Evolutionary conservation across 2,113 vertebrate species (phyloP).

Genomic region (Hassar affinis): DNA sequence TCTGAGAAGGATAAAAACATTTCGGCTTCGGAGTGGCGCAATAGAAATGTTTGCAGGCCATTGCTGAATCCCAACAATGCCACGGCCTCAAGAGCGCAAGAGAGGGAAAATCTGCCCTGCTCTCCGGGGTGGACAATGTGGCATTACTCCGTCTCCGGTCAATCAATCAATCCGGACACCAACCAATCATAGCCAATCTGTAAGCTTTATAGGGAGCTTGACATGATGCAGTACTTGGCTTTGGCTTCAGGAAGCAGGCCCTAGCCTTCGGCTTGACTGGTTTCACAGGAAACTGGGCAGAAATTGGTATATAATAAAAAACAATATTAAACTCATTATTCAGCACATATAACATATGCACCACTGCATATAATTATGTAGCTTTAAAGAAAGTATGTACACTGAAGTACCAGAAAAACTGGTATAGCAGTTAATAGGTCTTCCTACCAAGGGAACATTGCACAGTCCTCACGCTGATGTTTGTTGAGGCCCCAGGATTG

Average conservation of each 20-base stretch:
- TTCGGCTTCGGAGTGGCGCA: background rate
- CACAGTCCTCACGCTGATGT: no score
- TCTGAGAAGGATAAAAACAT: background rate
- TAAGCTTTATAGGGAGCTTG: background rate
- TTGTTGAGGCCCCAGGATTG: no score
- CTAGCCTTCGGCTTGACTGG: background rate
- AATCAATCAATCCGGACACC: background rate
- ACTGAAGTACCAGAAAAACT: no score
- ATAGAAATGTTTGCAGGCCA: background rate
- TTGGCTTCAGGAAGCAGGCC: no score
- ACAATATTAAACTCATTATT: background rate
- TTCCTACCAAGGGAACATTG: no score
- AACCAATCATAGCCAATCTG: background rate
- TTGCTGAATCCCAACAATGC: background rate
- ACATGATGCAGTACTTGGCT: no score
- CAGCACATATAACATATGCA: background rate
- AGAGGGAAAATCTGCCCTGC: background rate
- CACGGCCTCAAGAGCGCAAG: background rate
- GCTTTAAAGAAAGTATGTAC: background rate
- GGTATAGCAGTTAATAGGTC: no score
- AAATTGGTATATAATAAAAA: background rate
- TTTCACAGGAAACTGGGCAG: background rate
- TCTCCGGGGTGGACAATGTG: no score
- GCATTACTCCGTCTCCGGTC: background rate
- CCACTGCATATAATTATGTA: background rate